These are phyloP conservation scores for Lordiphosa collinella DNA, from an alignment of 1,140 invertebrate species.

Conservation along the genomic window DNA sequence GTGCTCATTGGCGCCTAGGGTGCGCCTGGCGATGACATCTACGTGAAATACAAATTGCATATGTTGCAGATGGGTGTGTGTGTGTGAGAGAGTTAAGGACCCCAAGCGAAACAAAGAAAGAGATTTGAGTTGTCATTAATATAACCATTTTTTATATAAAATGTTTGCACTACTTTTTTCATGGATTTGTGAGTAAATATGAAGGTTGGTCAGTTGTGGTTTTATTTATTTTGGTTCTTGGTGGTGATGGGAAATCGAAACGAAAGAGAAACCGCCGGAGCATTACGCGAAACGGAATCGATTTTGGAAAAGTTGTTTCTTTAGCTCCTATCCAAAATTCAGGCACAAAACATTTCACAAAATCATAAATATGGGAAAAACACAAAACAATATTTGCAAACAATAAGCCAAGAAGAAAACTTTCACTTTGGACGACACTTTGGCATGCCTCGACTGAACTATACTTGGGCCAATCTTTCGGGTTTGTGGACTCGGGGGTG, in stretches of 20 bases:
- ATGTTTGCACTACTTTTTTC: conserved; percentile 3
- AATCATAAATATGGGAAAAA: not conserved
- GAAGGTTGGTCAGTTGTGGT: conserved; percentile 2
- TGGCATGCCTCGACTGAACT: conserved; percentile 46
- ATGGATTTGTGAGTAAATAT: conserved; percentile 1
- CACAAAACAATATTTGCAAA: conserved; percentile 27
- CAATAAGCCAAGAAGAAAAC: conserved; percentile 45
- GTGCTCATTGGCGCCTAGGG: conserved; percentile 86
- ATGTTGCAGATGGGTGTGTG: conserved; percentile 36
- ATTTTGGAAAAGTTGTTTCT: not conserved
- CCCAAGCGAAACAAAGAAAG: conserved; percentile 57
- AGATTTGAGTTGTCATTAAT: conserved; percentile 32
- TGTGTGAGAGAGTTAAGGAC: conserved; percentile 36
- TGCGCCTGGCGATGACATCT: conserved; percentile 74
- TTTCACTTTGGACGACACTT: conserved; percentile 33
- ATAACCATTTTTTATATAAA: not conserved
- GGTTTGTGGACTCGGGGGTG: conserved; percentile 7
- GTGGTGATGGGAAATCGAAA: not conserved
- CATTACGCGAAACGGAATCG: not conserved
- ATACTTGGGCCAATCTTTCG: conserved; percentile 41
- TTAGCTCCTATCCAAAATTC: too few relatives aligned
- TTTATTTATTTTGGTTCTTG: conserved; percentile 1
- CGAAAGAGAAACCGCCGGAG: conserved; percentile 2
- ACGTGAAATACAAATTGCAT: conserved; percentile 27
- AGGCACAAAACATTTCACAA: too few relatives aligned